Evolutionary conservation across 2,113 vertebrate genomes (phyloP), one percentile per base, ranked within the genome.

Genomic region (Carassius auratus): DNA sequence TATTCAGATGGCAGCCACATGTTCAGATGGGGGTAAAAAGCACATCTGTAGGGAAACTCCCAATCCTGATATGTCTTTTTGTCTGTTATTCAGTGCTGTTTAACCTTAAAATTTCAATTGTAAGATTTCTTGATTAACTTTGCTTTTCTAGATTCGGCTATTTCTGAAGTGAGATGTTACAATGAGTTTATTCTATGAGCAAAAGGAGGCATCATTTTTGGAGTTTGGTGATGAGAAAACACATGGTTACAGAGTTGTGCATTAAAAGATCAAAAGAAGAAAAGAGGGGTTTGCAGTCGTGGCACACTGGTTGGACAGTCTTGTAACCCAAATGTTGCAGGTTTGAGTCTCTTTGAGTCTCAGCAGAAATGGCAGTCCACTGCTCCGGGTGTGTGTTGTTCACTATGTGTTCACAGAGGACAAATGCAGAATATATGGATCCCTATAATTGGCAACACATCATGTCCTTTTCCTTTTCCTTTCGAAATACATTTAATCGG

Each of bases 1-100:
- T 26, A 38, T 77, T 82, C 85, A 89, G 88, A 78, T 85, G 83
- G 86, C 66, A 73, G 74, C 83, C 85, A 86, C 85, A 85, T 85
- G 78, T 83, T 76, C 19, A 48, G 36, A 33, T 55, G 52, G 17
- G 74, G 61, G 36, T 38, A 57, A 69, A 69, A 30, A 42, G 55
- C 21, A 10, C 4, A 6, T 81, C 26, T 42, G 36, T 19, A 81
- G 83, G 71, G 84, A 75, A 78, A 75, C 64, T 87, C 79, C 38
- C 38, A 55, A 57, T 33, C 26, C n/a, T 64, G 36, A 68, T 57
- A 76, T 8, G 14, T 17, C 33, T 69, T 78, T 45, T 15, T 76
- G 30, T 30, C 30, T 30, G 30, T 30, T 30, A 30, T 30, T 30
- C 30, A 30, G 30, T 57, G 48, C 50, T 80, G 21, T 59, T 74